A percentile compares a stretch with the other conserved stretches of the same genome.
Conservation (phyloP, 2,888 invertebrate genomes). For the Cantharis rustica region DNA sequence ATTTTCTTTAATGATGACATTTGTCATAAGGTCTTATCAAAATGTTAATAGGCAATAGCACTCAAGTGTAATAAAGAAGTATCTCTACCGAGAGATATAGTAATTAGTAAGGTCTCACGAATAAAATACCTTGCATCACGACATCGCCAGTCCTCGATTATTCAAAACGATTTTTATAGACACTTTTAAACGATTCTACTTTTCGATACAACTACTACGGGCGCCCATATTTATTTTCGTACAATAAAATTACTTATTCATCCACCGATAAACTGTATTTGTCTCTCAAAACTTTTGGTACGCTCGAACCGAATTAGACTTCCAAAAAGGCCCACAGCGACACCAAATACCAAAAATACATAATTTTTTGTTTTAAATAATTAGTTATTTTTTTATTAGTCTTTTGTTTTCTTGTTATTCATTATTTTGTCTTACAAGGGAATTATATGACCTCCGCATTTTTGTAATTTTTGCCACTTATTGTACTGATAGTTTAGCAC, state of each 20-base stretch:
- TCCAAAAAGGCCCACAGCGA: too few relatives aligned
- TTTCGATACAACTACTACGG: background rate
- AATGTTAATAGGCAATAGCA: conserved; percentile 29
- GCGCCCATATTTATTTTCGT: background rate
- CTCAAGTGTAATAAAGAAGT: conserved; percentile 35
- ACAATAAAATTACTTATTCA: background rate
- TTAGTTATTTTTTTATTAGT: too few relatives aligned
- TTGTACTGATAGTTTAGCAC: too few relatives aligned
- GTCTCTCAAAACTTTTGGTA: too few relatives aligned
- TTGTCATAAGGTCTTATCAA: conserved; percentile 31
- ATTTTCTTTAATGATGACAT: conserved; percentile 28
- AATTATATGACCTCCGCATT: too few relatives aligned
- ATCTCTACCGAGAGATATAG: conserved; percentile 30
- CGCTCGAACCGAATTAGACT: too few relatives aligned
- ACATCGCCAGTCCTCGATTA: background rate
- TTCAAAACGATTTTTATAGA: background rate
- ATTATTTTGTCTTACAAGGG: too few relatives aligned
- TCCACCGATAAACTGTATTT: too few relatives aligned
- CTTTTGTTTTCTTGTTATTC: too few relatives aligned
- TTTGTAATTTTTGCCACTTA: too few relatives aligned
- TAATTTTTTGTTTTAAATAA: too few relatives aligned
- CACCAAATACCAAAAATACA: too few relatives aligned
- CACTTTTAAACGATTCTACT: background rate
- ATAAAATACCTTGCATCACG: background rate
- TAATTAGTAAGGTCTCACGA: conserved; percentile 33